Conservation (phyloP, 2,888 invertebrate genomes). For the Cantharis nigra region DNA sequence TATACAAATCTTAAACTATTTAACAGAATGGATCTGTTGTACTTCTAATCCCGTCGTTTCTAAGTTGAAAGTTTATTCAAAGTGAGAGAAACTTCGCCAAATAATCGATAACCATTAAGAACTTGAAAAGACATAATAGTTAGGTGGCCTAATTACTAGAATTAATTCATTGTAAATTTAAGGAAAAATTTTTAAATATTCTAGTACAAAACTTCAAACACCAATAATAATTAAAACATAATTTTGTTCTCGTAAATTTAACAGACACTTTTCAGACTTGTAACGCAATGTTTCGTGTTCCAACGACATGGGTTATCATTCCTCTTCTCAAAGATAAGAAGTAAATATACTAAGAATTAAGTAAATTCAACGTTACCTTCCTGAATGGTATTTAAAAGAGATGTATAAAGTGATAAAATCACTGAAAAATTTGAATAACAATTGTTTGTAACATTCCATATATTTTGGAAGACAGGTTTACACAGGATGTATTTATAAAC, state of each 20-base stretch:
- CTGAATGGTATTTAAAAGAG: background rate
- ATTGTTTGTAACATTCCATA: background rate
- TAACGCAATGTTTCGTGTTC: conserved; percentile 2
- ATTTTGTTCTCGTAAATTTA: background rate
- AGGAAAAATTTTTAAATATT: background rate
- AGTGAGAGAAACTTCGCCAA: conserved; percentile 13
- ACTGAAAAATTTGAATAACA: background rate
- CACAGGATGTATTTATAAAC: background rate
- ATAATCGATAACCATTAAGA: background rate
- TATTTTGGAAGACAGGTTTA: background rate
- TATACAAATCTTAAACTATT: conserved; percentile 51
- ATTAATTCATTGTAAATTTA: background rate
- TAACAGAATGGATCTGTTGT: conserved; percentile 34
- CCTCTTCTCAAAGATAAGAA: background rate
- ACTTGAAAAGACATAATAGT: background rate
- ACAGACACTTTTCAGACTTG: background rate
- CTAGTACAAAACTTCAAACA: background rate
- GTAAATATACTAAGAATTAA: background rate
- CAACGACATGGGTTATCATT: conserved; percentile 1
- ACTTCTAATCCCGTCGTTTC: conserved; percentile 24
- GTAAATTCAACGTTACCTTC: background rate
- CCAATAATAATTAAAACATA: background rate
- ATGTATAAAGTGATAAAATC: background rate
- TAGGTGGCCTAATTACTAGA: background rate
- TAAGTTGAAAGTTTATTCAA: conserved; percentile 15